Base-by-base conservation (phyloP, 2,113 vertebrate species). In the Odontesthes bonariensis region DNA sequence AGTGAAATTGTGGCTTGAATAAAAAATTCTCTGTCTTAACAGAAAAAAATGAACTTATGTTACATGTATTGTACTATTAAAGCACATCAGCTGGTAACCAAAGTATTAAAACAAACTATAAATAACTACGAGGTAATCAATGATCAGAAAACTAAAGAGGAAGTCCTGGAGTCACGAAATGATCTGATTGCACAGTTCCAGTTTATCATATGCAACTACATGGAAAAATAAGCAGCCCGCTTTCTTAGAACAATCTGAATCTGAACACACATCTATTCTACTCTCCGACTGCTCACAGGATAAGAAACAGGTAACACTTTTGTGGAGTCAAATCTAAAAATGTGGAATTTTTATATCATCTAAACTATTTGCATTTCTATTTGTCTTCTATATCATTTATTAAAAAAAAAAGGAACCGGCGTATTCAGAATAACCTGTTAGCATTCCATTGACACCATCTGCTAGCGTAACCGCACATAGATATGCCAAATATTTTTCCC, bases 381-480 rank as follows among this genome's bases (percentile, higher is more conserved):
- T n/a, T 20, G 51, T 40, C n/a, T 17, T 49, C 47, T 5, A 38
- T 16, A 8, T 35, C n/a, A 73, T 81, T 66, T 62, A 64, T 23
- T n/a, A n/a, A n/a, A n/a, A 49, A 65, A 68, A 65, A 20, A 79
- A 65, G 23, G n/a, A 44, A 20, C 31, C 33, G 56, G 54, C 22
- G 57, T 16, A 7, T 31, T 49, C 61, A 63, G 61, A 49, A 63
- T 23, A 52, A n/a, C 56, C 51, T 76, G 2, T 69, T 32, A 14
- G 14, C 38, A 46, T 63, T 0, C 1, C 11, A 1, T 54, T 64
- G 53, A 40, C 16, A 27, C 33, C 17, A 61, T 47, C 53, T 38
- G n/a, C 75, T 23, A 0, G 3, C 70, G 58, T 53, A 10, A 51
- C 20, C 22, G 56, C 38, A 73, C 16, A 1, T 23, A 62, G 52